Conservation (phyloP, 2,797 vertebrate genomes). For the Syngnathus rostellatus region DNA sequence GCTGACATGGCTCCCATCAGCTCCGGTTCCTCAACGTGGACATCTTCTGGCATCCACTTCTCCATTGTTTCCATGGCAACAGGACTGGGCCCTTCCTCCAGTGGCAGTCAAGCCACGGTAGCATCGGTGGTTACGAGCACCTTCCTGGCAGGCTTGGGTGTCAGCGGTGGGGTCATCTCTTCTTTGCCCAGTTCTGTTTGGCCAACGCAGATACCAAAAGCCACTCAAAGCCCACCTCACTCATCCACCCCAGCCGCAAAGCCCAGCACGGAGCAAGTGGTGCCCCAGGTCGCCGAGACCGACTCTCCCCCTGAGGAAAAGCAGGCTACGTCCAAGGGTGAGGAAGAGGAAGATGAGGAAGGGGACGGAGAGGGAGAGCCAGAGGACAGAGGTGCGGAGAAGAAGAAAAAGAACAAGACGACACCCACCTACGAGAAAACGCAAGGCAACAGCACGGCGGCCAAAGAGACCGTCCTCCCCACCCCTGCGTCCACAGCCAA, state of each 20-base stretch:
- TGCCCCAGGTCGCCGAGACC: slow-evolving; percentile 64
- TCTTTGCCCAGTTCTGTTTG: slow-evolving; percentile 90
- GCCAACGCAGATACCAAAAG: slow-evolving; percentile 78
- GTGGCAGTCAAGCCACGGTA: slow-evolving; percentile 91
- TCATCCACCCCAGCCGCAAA: slow-evolving; percentile 60
- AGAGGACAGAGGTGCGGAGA: slow-evolving; percentile 72
- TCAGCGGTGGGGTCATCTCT: slow-evolving; percentile 87
- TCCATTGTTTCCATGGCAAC: slow-evolving; percentile 98
- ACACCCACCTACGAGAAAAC: slow-evolving; percentile 44
- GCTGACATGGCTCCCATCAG: slow-evolving; percentile 99
- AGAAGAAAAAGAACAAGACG: slow-evolving; percentile 78
- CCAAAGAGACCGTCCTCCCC: slow-evolving; percentile 51
- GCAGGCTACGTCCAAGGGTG: slow-evolving; percentile 52
- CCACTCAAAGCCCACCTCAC: slow-evolving; percentile 58
- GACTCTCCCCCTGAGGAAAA: slow-evolving; percentile 63
- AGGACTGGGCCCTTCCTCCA: slow-evolving; percentile 92
- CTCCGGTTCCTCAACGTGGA: slow-evolving; percentile 97
- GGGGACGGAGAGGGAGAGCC: slow-evolving; percentile 68
- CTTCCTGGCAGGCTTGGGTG: slow-evolving; percentile 88
- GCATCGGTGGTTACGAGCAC: slow-evolving; percentile 96
- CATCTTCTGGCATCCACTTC: slow-evolving; percentile 94
- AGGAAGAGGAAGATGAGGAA: slow-evolving; percentile 72
- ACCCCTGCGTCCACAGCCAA: slow-evolving; percentile 70
- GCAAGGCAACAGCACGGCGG: slow-evolving; percentile 43
- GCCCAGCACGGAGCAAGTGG: slow-evolving; percentile 67